These are phyloP conservation scores for Psilopsiagon aurifrons DNA, from an alignment of 2,113 vertebrate species.

Conservation along the genomic window DNA sequence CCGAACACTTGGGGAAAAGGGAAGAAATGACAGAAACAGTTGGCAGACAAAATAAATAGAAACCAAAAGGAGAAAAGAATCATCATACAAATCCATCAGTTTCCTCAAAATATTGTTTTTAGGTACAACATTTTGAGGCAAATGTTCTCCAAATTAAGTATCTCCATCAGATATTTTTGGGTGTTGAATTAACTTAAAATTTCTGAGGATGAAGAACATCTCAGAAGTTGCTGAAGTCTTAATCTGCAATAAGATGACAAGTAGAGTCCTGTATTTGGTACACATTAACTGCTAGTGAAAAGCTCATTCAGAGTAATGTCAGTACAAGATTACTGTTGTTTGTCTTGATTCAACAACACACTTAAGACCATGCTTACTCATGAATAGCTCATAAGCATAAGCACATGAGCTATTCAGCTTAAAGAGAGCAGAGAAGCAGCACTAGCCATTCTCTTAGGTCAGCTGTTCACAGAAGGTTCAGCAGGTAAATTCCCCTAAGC, in stretches of 20 bases:
- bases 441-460: neutral
- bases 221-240: neutral
- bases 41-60: neutral
- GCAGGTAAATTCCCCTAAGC: neutral
- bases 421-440: neutral
- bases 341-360: neutral
- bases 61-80: neutral
- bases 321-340: neutral
- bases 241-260: neutral
- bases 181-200: neutral
- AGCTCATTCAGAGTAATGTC: neutral
- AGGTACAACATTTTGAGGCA: neutral
- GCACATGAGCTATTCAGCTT: neutral
- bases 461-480: neutral
- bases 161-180: neutral
- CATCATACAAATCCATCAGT: neutral
- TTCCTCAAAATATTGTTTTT: neutral
- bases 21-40: neutral
- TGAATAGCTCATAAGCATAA: neutral
- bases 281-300: neutral
- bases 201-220: neutral
- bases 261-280: neutral
- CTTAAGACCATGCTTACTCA: neutral
- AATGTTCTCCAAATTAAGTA: neutral
- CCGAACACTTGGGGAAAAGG: accelerated